Conservation (phyloP, 2,888 invertebrate genomes). For the Aphidius colemani region DNA sequence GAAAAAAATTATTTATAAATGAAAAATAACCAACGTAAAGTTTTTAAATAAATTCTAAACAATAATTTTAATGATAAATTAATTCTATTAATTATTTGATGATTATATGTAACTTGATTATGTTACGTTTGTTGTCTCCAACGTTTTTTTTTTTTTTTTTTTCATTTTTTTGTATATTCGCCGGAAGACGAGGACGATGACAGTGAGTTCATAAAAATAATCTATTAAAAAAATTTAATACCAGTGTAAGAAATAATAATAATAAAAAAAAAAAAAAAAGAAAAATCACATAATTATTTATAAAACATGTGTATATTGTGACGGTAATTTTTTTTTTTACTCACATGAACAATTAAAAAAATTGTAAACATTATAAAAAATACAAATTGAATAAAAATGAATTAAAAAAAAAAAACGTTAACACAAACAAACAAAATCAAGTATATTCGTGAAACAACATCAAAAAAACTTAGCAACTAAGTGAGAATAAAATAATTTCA, state of each 20-base stretch:
- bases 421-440: constrained; percentile 57
- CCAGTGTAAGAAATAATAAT: background rate
- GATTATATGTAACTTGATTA: constrained; percentile 43
- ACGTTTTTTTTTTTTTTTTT: background rate
- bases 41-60: constrained; percentile 5
- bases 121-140: constrained; percentile 33
- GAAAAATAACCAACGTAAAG: constrained; percentile 45
- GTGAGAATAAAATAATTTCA: constrained; percentile 39
- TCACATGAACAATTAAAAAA: constrained; percentile 24
- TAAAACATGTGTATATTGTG: constrained; percentile 28
- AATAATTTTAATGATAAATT: constrained; percentile 6
- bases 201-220: constrained; percentile 5
- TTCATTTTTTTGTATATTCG: constrained; percentile 15
- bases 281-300: constrained; percentile 6
- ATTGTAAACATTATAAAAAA: constrained; percentile 28
- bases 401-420: constrained; percentile 34
- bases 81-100: constrained; percentile 14
- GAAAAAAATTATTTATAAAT: constrained; percentile 56
- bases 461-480: constrained; percentile 32
- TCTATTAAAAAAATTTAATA: background rate
- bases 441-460: constrained; percentile 45
- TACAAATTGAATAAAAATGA: constrained; percentile 24
- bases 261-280: too few relatives aligned
- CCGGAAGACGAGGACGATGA: constrained; percentile 30
- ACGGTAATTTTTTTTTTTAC: constrained; percentile 30